phyloP scores from a whole-genome alignment of 2,113 vertebrate genomes.

The Ibidorhyncha struthersii region DNA sequence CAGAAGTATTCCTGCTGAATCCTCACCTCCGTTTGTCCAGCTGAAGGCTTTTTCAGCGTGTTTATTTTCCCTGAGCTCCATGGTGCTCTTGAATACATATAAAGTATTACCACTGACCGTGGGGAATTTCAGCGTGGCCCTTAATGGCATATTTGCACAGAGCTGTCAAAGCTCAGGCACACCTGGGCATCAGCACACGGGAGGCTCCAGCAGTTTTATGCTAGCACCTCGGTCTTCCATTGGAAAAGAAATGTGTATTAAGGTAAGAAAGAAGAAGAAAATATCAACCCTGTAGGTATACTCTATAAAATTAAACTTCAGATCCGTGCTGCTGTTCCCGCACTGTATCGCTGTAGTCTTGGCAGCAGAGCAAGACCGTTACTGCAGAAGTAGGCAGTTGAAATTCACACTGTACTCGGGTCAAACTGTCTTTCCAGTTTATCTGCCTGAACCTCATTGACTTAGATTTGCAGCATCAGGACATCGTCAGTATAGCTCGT shows the following conservation, averaged over 20 bases:
- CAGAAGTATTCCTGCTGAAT: conserved; percentile 41
- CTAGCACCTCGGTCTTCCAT: accelerated
- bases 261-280: not conserved
- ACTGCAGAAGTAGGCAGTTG: not conserved
- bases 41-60: not conserved
- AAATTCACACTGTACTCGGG: accelerated
- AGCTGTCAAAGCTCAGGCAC: conserved; percentile 67
- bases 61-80: conserved; percentile 27
- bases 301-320: not conserved
- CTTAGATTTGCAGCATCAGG: not conserved
- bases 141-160: conserved; percentile 82
- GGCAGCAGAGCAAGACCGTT: not conserved
- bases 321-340: accelerated
- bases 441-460: not conserved
- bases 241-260: not conserved
- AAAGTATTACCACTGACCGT: conserved; percentile 18
- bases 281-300: not conserved
- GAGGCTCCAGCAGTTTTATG: not conserved
- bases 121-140: conserved; percentile 69
- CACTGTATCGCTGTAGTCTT: not conserved
- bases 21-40: conserved; percentile 48
- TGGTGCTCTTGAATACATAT: conserved; percentile 51
- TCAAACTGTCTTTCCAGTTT: not conserved
- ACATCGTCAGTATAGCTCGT: not conserved
- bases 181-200: not conserved